Percentiles rank a stretch among this genome's conserved stretches.
Conservation (phyloP, 1,140 invertebrate species). For the Hylaeus volcanicus region DNA sequence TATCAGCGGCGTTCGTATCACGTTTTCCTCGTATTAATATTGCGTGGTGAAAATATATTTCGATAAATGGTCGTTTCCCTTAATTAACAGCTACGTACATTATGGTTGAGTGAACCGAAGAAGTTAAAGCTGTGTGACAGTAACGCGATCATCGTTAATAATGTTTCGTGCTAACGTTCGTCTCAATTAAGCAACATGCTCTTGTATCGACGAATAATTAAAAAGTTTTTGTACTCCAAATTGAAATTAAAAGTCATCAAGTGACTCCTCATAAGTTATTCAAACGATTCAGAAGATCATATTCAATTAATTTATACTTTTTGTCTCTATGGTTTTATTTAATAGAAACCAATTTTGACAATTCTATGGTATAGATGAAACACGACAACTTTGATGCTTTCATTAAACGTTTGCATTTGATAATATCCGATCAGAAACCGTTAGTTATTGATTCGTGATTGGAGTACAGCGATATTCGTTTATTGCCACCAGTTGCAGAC, state of each 20-base stretch:
- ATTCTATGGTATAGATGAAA: not conserved
- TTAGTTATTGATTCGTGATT: not conserved
- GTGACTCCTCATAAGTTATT: not conserved
- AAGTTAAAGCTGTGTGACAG: slow-evolving; percentile 2
- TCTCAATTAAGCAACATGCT: slow-evolving; percentile 10
- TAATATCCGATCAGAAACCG: not conserved
- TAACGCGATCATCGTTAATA: slow-evolving; percentile 32
- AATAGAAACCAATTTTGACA: not conserved
- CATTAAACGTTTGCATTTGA: slow-evolving; percentile 1
- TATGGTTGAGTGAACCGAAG: not conserved
- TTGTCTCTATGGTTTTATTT: not conserved
- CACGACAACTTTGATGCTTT: not conserved
- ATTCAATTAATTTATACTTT: not conserved
- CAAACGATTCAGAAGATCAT: not conserved
- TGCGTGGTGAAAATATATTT: not conserved
- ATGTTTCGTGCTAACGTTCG: slow-evolving; percentile 15
- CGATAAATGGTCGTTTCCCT: not conserved
- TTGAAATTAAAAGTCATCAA: no score
- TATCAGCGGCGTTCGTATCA: no score
- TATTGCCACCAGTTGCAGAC: not conserved
- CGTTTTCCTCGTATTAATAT: not conserved
- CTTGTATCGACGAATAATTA: not conserved
- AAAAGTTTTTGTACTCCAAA: not conserved
- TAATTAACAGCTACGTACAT: not conserved
- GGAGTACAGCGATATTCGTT: not conserved